Conservation (phyloP, 2,888 invertebrate genomes). For the Sarcophaga variegata region DNA sequence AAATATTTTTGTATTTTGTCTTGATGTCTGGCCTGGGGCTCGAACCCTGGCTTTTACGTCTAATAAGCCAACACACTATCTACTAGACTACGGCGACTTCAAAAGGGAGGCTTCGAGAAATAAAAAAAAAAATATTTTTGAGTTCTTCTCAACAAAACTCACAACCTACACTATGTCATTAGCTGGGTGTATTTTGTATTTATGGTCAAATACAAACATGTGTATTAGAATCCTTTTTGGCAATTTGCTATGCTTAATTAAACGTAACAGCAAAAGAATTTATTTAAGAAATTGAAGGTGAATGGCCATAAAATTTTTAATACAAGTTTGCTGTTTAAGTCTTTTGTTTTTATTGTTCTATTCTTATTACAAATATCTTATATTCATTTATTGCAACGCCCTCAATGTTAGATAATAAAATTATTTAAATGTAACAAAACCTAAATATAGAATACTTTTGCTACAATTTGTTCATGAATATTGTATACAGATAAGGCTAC, state of each 20-base stretch:
- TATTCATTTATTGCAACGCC: slow-evolving; percentile 26
- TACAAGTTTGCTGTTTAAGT: slow-evolving; percentile 59
- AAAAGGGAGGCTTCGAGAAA: too few relatives aligned
- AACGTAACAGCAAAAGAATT: neutral
- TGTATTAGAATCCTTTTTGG: slow-evolving; percentile 45
- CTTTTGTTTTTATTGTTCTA: slow-evolving; percentile 34
- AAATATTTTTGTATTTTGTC: too few relatives aligned
- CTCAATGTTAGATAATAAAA: slow-evolving; percentile 19
- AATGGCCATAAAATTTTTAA: neutral
- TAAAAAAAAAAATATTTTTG: too few relatives aligned
- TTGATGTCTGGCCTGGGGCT: too few relatives aligned
- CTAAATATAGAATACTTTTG: slow-evolving; percentile 27
- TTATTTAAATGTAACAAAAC: neutral
- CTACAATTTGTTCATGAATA: slow-evolving; percentile 9
- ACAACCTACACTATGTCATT: too few relatives aligned
- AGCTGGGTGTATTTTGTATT: neutral
- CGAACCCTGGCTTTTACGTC: too few relatives aligned
- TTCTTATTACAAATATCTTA: slow-evolving; percentile 1
- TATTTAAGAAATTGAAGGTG: neutral
- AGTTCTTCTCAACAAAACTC: too few relatives aligned
- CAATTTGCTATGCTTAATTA: slow-evolving; percentile 58
- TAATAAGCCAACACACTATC: too few relatives aligned
- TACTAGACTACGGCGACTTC: too few relatives aligned
- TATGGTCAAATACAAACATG: neutral
- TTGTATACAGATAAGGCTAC: slow-evolving; percentile 38